Evolutionary conservation across 2,888 invertebrate species (phyloP), one percentile per base, ranked within the genome.

Genomic region (Drosophila longiperda): DNA sequence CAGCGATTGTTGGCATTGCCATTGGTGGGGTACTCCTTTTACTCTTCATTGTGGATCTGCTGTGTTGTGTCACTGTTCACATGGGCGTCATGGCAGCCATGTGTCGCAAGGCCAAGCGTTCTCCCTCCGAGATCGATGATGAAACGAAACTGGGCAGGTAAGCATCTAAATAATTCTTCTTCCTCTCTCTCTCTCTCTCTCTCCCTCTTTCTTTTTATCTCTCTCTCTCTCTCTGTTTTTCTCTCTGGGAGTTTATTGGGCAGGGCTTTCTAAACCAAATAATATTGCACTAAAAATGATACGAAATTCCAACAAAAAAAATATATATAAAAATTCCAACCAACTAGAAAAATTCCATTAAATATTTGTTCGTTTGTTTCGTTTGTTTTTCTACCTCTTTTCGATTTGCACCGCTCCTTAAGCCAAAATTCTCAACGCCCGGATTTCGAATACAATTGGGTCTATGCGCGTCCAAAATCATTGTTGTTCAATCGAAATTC

Each of bases 81-180:
- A 92, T 96, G 90, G 96, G 96, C 50, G 95, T 96, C 38, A 94
- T 96, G 87, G 96, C 96, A n/a, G 93, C 95, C 38, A 93, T 96
- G 84, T 96, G 96, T 86, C 95, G 95, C 67, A 91, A 90, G 78
- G 89, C 89, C 75, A 93, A 92, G 89, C 91, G 93, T 57, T 92
- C 93, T 40, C 93, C 93, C 38, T 93, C 93, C 4, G 93, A 93
- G 73, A 91, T 96, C 81, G 97, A 97, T 79, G 97, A 97, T 68
- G 97, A 97, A 93, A 95, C 96, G 0, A 97, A 97, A 93, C 94
- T 97, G 72, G 96, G 97, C 94, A 97, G 97, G 97, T 97, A 95
- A 94, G 93, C 88, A 76, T n/a, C 36, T 8, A 15, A 20, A 23
- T 11, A 48, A 4, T 26, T 36, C 17, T 36, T 52, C 33, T 20